Percentiles rank a stretch among this genome's conserved stretches.
phyloP scores from a whole-genome alignment of 2,888 invertebrate species.

The Lucinisca nassula region DNA sequence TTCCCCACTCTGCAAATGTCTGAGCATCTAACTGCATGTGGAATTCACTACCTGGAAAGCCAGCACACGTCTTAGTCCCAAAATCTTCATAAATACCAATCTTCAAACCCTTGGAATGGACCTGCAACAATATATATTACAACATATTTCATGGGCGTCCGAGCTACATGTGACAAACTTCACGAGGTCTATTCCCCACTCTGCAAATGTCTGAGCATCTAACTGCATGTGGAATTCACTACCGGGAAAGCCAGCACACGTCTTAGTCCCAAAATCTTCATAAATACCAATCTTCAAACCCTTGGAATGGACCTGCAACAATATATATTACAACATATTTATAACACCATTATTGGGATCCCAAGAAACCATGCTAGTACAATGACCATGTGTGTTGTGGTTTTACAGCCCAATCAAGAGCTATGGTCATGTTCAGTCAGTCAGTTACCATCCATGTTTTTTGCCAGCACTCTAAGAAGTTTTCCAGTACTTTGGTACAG shows the following conservation, averaged over 20 bases:
- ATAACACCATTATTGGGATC: no score
- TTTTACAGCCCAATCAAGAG: no score
- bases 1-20: constrained; percentile 97
- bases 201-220: constrained; percentile 97
- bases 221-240: constrained; percentile 94
- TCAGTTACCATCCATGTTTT: no score
- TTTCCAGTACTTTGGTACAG: no score
- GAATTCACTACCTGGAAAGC: constrained; percentile 97
- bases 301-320: constrained; percentile 73
- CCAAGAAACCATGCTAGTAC: no score
- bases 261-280: constrained; percentile 98
- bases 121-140: constrained; percentile 36
- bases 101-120: constrained; percentile 92
- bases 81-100: constrained; percentile 99
- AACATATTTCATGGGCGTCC: constrained; percentile 89
- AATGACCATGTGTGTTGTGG: no score
- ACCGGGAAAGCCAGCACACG: constrained; percentile 98
- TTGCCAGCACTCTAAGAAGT: no score
- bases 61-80: constrained; percentile 98
- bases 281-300: constrained; percentile 99
- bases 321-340: no score
- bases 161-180: constrained; percentile 99
- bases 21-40: constrained; percentile 95
- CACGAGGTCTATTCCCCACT: constrained; percentile 98
- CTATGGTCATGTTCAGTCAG: no score